Evolutionary conservation across 2,113 vertebrate species (phyloP).

Genomic region (Trachemys scripta): DNA sequence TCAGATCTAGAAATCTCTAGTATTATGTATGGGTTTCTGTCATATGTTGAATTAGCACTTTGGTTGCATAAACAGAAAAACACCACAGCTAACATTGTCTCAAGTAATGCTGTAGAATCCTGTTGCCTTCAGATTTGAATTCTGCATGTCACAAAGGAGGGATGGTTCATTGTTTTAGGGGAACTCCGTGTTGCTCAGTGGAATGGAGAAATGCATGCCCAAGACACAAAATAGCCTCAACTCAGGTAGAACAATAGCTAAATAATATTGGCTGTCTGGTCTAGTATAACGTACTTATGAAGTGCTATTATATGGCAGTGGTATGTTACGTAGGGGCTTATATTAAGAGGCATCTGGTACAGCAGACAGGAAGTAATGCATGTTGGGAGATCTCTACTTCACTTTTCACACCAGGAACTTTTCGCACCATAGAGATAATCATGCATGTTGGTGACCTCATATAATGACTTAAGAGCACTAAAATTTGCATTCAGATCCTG

Average conservation of each 20-base stretch:
- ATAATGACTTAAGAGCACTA: background rate
- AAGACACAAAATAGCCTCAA: background rate
- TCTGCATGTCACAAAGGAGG: background rate
- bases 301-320: background rate
- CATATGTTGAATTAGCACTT: background rate
- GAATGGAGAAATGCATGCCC: background rate
- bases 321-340: background rate
- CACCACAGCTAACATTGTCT: background rate
- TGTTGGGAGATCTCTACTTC: background rate
- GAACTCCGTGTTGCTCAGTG: background rate
- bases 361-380: background rate
- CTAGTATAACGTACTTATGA: background rate
- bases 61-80: background rate
- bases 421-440: background rate
- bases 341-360: background rate
- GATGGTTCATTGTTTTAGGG: background rate
- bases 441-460: background rate
- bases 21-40: background rate
- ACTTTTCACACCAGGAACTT: background rate
- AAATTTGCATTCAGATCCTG: background rate
- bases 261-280: background rate
- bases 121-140: background rate
- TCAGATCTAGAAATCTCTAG: background rate
- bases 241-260: background rate
- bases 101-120: background rate